Percentiles rank a stretch among this genome's conserved stretches.
Evolutionary conservation across 2,888 invertebrate species (phyloP).

Genomic region (Rhorus exstirpatorius): DNA sequence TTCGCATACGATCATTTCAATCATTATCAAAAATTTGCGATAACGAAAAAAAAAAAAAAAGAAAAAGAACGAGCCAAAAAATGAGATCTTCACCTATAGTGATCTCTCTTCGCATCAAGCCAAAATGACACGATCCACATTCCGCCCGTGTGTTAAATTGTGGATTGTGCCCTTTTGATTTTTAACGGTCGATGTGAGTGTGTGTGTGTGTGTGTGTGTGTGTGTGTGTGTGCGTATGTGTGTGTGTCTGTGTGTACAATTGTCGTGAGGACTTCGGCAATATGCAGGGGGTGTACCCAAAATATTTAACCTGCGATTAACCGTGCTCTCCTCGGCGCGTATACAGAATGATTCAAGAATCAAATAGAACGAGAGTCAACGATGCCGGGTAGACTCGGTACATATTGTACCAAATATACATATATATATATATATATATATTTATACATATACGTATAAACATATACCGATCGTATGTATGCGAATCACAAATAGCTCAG

Average conservation of each 20-base stretch:
- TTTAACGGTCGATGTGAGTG: not conserved
- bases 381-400: slow-evolving; percentile 82
- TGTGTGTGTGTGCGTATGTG: not conserved
- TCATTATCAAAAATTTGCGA: slow-evolving; percentile 30
- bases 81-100: not conserved
- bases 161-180: too few relatives aligned
- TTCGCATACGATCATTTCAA: slow-evolving; percentile 1
- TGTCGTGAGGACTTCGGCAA: slow-evolving; percentile 11
- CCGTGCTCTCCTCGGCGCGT: slow-evolving; percentile 75
- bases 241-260: slow-evolving; percentile 18
- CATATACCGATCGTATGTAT: not conserved
- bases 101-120: not conserved
- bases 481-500: not conserved
- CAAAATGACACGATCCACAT: too few relatives aligned
- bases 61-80: not conserved
- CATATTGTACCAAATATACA: slow-evolving; percentile 79
- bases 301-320: slow-evolving; percentile 85
- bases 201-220: too few relatives aligned
- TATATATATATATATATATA: slow-evolving; percentile 3
- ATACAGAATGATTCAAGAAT: slow-evolving; percentile 85
- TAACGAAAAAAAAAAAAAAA: slow-evolving; percentile 4
- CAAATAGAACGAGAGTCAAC: slow-evolving; percentile 85
- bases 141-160: too few relatives aligned
- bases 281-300: slow-evolving; percentile 78
- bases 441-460: slow-evolving; percentile 13